phyloP scores from a whole-genome alignment of 2,888 invertebrate species.

The Spodoptera littoralis region DNA sequence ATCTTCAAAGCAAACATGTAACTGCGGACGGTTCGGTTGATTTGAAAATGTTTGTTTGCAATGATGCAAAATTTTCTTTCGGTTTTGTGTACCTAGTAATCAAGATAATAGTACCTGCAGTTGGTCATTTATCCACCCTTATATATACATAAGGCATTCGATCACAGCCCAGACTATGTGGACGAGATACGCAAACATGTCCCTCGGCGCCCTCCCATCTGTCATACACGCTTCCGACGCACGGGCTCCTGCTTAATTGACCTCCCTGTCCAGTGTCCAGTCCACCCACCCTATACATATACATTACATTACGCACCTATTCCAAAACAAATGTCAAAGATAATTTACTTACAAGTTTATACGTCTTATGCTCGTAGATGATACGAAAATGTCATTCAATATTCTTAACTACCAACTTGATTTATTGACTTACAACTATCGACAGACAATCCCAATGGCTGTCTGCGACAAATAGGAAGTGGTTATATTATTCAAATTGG shows the following conservation, averaged over 20 bases:
- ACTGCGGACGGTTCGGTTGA: no score
- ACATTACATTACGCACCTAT: neutral
- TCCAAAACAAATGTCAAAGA: neutral
- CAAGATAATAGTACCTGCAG: no score
- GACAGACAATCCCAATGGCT: constrained; percentile 23
- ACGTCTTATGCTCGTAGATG: neutral
- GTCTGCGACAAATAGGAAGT: constrained; percentile 33
- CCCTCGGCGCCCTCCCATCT: constrained; percentile 70
- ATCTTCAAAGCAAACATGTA: no score
- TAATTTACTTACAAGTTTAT: neutral
- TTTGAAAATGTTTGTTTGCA: no score
- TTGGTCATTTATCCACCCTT: neutral
- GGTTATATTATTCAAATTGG: constrained; percentile 48
- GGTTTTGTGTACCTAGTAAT: no score
- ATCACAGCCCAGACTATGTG: constrained; percentile 61
- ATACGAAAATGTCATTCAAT: neutral
- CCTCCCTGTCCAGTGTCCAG: constrained; percentile 65
- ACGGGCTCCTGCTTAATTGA: constrained; percentile 76
- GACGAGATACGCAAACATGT: constrained; percentile 58
- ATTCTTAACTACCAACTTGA: constrained; percentile 6
- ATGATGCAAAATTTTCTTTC: no score
- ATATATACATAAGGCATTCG: constrained; percentile 41
- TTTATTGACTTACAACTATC: constrained; percentile 3
- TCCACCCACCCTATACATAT: constrained; percentile 43
- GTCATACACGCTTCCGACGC: constrained; percentile 75